These are phyloP conservation scores for Oncorhynchus keta DNA, from an alignment of 2,113 vertebrate genomes.

Conservation along the genomic window DNA sequence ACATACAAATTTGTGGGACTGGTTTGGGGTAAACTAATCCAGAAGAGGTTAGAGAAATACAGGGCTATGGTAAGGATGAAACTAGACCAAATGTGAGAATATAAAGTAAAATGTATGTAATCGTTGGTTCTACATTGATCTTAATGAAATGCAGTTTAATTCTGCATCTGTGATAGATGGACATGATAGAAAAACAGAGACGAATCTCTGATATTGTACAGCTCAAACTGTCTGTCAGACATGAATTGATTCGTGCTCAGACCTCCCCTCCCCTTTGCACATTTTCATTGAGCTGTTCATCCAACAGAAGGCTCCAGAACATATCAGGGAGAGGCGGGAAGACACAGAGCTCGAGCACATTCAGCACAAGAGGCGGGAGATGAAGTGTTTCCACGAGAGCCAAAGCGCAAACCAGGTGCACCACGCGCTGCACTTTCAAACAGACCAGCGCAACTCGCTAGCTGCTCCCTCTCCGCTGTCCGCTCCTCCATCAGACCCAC, in stretches of 20 bases:
- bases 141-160: too few relatives aligned
- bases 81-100: too few relatives aligned
- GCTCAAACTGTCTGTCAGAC: too few relatives aligned
- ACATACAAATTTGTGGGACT: too few relatives aligned
- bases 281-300: conserved; percentile 22
- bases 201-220: background rate
- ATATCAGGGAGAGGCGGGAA: conserved; percentile 23
- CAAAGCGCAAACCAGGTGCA: conserved; percentile 33
- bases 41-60: too few relatives aligned
- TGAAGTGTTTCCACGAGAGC: conserved; percentile 2
- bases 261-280: conserved; percentile 2
- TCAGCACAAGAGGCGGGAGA: conserved; percentile 11
- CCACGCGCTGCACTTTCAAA: conserved; percentile 66
- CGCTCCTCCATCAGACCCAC: conserved; percentile 6
- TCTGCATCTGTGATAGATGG: too few relatives aligned
- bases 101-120: too few relatives aligned
- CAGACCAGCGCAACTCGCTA: conserved; percentile 60
- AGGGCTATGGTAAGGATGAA: too few relatives aligned
- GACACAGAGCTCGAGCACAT: conserved; percentile 2
- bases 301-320: conserved; percentile 10
- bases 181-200: too few relatives aligned
- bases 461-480: background rate
- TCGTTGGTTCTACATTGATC: too few relatives aligned
- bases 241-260: background rate
- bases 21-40: too few relatives aligned